phyloP scores from a whole-genome alignment of 2,888 invertebrate genomes.

The Dermolepida albohirtum region DNA sequence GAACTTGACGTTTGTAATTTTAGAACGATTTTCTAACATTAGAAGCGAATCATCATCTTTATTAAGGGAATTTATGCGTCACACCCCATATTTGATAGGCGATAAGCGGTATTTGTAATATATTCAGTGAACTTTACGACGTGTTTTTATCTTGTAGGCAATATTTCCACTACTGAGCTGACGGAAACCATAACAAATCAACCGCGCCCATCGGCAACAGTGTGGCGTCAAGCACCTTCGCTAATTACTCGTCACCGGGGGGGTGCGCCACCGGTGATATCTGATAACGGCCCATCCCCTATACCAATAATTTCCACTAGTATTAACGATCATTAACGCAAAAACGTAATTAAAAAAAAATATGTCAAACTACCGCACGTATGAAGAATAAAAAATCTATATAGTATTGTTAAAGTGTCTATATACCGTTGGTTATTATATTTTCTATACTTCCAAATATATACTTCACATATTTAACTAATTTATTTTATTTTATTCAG shows the following conservation, averaged over 20 bases:
- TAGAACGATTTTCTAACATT: background rate
- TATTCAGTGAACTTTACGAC: constrained; percentile 57
- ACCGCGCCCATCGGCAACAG: constrained; percentile 51
- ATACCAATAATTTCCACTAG: constrained; percentile 46
- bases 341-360: constrained; percentile 34
- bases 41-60: constrained; percentile 50
- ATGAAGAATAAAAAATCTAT: constrained; percentile 11
- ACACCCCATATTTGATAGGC: constrained; percentile 58
- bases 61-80: constrained; percentile 60
- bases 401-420: too few species aligned
- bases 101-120: constrained; percentile 56
- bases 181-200: constrained; percentile 56
- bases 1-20: too few species aligned
- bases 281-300: constrained; percentile 50
- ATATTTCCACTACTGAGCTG: constrained; percentile 55
- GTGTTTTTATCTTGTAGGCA: constrained; percentile 59
- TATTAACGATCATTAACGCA: constrained; percentile 46
- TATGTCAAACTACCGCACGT: constrained; percentile 22
- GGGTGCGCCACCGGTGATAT: constrained; percentile 50
- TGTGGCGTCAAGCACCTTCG: constrained; percentile 52
- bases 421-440: too few species aligned
- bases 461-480: too few species aligned
- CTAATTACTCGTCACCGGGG: constrained; percentile 54
- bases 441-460: too few species aligned
- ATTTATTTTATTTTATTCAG: too few species aligned